phyloP scores from a whole-genome alignment of 2,888 invertebrate species.

The Pachydiplax longipennis region DNA sequence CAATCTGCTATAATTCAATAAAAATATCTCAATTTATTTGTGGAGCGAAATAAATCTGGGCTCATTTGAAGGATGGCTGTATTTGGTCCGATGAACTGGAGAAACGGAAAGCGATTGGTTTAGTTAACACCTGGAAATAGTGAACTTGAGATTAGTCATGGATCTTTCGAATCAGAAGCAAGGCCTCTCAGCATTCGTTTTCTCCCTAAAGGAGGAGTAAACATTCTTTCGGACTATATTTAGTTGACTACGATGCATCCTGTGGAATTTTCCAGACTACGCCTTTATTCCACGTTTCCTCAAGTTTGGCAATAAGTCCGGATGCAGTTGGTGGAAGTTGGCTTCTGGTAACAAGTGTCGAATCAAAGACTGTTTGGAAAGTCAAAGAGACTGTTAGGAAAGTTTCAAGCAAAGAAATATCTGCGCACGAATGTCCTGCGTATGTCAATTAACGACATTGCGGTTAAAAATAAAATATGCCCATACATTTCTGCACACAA shows the following conservation, averaged over 20 bases:
- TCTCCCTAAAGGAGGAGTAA: not conserved
- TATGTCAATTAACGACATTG: too few species aligned
- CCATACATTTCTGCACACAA: too few species aligned
- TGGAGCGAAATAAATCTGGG: too few species aligned
- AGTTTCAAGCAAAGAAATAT: too few species aligned
- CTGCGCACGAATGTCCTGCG: too few species aligned
- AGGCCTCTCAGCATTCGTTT: not conserved
- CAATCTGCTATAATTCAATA: too few species aligned
- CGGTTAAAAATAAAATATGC: too few species aligned
- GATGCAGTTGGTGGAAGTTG: not conserved
- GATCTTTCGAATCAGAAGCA: not conserved
- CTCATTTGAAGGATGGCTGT: not conserved
- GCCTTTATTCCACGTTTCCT: not conserved
- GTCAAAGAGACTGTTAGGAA: too few species aligned
- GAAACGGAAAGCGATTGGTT: not conserved
- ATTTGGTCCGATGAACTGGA: not conserved
- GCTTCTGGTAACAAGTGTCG: too few species aligned
- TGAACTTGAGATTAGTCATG: constrained; percentile 8
- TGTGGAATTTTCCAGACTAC: not conserved
- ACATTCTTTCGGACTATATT: not conserved
- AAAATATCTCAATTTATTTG: too few species aligned
- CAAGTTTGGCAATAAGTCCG: not conserved
- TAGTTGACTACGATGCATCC: constrained; percentile 1
- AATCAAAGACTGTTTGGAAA: too few species aligned
- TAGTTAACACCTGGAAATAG: not conserved